Evolutionary conservation across 1,140 invertebrate genomes (phyloP), one percentile per base, ranked within the genome.

Genomic region (Cyrtorhinus lividipennis): DNA sequence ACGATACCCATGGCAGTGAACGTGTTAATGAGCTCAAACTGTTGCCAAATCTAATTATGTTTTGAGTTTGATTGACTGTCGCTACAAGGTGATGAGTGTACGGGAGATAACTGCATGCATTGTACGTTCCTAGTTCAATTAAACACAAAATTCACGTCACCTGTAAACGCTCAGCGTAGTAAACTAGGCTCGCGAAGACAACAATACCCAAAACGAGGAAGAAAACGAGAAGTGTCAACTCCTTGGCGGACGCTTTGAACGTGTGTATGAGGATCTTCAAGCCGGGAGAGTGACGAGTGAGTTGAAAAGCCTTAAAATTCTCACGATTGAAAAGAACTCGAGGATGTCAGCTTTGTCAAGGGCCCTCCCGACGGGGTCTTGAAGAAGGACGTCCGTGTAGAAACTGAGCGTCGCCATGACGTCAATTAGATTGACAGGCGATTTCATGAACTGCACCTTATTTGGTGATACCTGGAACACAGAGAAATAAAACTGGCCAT

Each of bases 181-280:
- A 94, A 59, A 94, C 87, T 2, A 93, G 76, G 66, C 87, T 88
- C 23, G 89, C 89, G 70, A 94, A 94, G 65, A 93, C 85, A 25
- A 95, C 90, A 70, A 96, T 94, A 64, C 87, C 89, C 1, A 92
- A 78, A 2, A 93, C 84, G 10, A 95, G 78, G 74, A 95, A 94
- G 77, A 94, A 95, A 38, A 95, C 89, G 25, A 95, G 77, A 2
- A 95, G 74, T 0, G 85, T 85, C 48, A 95, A 75, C 72, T 95
- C 92, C 74, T 91, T 91, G 12, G 90, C 88, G 22, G 85, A 90
- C 1, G 91, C 91, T 72, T 92, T 92, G 76, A 95, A 95, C 0
- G 91, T 95, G 72, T 95, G 91, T 61, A 95, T 92, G 48, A 96
- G 80, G 63, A 95, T 95, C 74, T 93, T 90, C 60, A 95, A 75